phyloP scores from a whole-genome alignment of 2,888 invertebrate species.

The Rosalia funebris region DNA sequence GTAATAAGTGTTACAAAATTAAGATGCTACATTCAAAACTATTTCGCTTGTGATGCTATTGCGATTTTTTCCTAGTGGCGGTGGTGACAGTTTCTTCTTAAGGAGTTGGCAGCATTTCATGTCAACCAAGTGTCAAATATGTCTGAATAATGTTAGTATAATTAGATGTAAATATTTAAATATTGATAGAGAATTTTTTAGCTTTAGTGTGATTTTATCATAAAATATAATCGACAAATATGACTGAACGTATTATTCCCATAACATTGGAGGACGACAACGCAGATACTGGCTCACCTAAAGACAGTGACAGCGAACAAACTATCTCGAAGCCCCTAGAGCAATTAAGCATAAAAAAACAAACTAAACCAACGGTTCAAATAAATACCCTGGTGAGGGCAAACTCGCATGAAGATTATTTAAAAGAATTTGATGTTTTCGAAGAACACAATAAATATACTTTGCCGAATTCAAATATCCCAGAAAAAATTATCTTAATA shows the following conservation, averaged over 20 bases:
- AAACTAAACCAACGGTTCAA: conserved; percentile 27
- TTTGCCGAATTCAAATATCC: conserved; percentile 38
- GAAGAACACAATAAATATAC: conserved; percentile 35
- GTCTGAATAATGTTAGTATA: no score
- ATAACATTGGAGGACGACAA: conserved; percentile 37
- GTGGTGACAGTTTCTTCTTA: no score
- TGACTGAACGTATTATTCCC: conserved; percentile 43
- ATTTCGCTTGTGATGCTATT: no score
- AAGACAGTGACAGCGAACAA: conserved; percentile 21
- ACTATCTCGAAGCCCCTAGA: conserved; percentile 39
- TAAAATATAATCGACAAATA: no score
- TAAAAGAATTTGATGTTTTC: conserved; percentile 44
- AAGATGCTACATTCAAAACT: no score
- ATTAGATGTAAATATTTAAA: no score
- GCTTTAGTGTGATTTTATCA: no score
- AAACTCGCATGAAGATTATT: conserved; percentile 36
- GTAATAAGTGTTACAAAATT: no score
- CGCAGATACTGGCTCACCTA: not conserved
- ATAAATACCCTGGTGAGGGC: conserved; percentile 32
- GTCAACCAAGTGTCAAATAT: no score
- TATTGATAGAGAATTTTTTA: no score
- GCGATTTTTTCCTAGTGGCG: no score
- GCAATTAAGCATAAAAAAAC: conserved; percentile 29
- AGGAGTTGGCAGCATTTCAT: no score
- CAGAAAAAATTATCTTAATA: conserved; percentile 72